Evolutionary conservation across 2,113 vertebrate genomes (phyloP).

Genomic region (Felis chaus): DNA sequence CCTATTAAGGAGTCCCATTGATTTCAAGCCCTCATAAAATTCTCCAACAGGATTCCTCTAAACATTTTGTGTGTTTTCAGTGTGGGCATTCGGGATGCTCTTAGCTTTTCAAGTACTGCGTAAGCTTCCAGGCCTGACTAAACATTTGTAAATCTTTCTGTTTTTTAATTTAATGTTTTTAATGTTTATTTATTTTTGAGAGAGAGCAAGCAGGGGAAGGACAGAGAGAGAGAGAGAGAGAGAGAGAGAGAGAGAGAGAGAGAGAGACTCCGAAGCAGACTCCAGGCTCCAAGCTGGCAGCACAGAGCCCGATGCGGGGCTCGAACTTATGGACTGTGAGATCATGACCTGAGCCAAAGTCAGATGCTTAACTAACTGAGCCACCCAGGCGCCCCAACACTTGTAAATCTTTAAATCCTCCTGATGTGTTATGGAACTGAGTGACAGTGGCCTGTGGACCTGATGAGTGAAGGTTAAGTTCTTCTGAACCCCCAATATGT

Average conservation of each 20-base stretch:
- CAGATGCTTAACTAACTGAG: too few species aligned
- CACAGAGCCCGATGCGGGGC: too few species aligned
- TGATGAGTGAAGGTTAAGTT: conserved; percentile 45
- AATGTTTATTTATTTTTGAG: too few species aligned
- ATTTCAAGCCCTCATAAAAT: background rate
- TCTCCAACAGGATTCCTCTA: background rate
- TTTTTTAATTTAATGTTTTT: too few species aligned
- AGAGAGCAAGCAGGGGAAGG: too few species aligned
- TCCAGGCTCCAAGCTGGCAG: too few species aligned
- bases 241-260: too few species aligned
- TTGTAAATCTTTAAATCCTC: conserved; percentile 23
- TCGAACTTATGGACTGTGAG: too few species aligned
- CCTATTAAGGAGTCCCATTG: background rate
- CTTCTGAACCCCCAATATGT: background rate
- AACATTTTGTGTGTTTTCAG: conserved; percentile 2
- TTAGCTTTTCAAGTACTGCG: background rate
- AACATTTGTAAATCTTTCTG: conserved; percentile 1
- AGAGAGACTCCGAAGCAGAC: too few species aligned
- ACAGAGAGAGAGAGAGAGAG: too few species aligned
- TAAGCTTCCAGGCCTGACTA: conserved; percentile 25
- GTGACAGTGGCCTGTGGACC: conserved; percentile 34
- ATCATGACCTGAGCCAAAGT: too few species aligned
- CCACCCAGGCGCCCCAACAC: background rate
- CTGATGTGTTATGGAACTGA: conserved; percentile 36
- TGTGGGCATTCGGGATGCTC: conserved; percentile 35